phyloP scores from a whole-genome alignment of 2,113 vertebrate species.

The Electrona antarctica region DNA sequence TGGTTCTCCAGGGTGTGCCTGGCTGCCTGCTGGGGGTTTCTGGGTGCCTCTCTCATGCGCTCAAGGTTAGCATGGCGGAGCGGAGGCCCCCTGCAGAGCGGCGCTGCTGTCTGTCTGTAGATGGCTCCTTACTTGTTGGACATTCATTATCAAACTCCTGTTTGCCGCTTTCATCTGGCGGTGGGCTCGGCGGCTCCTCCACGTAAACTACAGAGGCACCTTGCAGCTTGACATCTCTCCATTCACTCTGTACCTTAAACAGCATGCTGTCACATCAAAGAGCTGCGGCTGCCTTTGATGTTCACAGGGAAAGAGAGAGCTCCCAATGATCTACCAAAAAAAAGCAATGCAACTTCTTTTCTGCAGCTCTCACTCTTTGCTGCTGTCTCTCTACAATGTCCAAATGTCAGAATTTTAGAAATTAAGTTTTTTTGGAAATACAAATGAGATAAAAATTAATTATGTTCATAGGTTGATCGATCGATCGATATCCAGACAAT shows the following conservation, averaged over 20 bases:
- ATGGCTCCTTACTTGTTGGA: conserved; percentile 88
- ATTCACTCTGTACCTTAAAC: conserved; percentile 98
- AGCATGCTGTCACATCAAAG: conserved; percentile 97
- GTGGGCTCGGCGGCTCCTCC: conserved; percentile 86
- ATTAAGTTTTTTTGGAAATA: no score
- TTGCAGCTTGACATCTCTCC: conserved; percentile 97
- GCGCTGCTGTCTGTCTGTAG: conserved; percentile 60
- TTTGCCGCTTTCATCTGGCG: conserved; percentile 95
- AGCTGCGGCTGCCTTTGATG: conserved; percentile 88
- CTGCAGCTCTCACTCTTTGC: conserved; percentile 79
- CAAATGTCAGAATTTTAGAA: no score
- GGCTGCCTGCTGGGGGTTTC: conserved; percentile 55
- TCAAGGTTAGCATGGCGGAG: conserved; percentile 69
- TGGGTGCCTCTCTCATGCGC: conserved; percentile 55
- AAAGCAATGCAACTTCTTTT: conserved; percentile 87
- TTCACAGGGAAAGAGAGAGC: conserved; percentile 90
- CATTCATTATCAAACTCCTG: conserved; percentile 94
- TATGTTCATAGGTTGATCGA: no score
- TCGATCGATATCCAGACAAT: no score
- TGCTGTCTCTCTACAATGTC: conserved; percentile 15
- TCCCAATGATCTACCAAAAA: conserved; percentile 88
- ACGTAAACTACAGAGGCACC: conserved; percentile 97
- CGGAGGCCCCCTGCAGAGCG: conserved; percentile 66
- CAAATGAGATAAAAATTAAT: no score
- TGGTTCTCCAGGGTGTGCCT: conserved; percentile 51